Conservation (phyloP, 1,140 invertebrate genomes). For the Drosophila lini region DNA sequence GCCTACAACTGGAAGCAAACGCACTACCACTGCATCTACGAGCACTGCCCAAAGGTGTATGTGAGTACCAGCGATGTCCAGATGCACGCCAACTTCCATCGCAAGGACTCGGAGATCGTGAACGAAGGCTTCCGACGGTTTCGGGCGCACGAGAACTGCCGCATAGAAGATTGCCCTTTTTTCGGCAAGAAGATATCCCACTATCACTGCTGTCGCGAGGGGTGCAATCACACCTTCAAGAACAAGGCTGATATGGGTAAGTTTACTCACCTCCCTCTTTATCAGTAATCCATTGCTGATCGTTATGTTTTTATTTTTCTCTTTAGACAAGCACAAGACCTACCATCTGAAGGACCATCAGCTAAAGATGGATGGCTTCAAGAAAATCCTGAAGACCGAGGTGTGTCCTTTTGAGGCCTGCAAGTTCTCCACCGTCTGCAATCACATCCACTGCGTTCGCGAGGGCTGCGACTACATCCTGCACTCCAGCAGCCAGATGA, state of each 20-base stretch:
- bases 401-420: conserved; percentile 95
- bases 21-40: conserved; percentile 98
- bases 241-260: conserved; percentile 99
- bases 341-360: conserved; percentile 99
- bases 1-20: conserved; percentile 98
- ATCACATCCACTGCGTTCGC: conserved; percentile 99
- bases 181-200: conserved; percentile 98
- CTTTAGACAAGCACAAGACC: conserved; percentile 98
- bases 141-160: conserved; percentile 82
- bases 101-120: conserved; percentile 98
- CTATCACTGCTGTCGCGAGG: conserved; percentile 96
- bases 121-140: conserved; percentile 91
- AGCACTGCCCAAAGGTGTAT: conserved; percentile 98
- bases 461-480: conserved; percentile 97
- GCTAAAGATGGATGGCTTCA: conserved; percentile 97
- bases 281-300: neutral
- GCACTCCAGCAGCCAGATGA: conserved; percentile 98
- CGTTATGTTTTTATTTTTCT: no score
- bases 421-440: conserved; percentile 95
- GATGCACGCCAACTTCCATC: conserved; percentile 99
- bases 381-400: conserved; percentile 99
- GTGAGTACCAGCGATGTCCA: conserved; percentile 99
- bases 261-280: conserved; percentile 50
- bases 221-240: conserved; percentile 98
- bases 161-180: conserved; percentile 92